Conservation (phyloP, 2,888 invertebrate species). For the Amphimallon solstitiale region DNA sequence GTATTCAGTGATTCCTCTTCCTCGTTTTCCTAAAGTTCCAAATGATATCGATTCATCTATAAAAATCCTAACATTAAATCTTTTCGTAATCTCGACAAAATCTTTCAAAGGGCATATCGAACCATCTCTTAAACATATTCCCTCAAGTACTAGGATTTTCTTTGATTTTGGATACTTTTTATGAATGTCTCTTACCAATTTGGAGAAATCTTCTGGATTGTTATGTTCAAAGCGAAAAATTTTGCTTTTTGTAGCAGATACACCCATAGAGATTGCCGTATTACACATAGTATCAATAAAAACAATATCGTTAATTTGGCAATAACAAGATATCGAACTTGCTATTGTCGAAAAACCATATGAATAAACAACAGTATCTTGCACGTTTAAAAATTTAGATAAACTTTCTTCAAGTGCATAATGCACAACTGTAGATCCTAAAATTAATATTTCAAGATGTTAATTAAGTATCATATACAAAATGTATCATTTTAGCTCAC, state of each 20-base stretch:
- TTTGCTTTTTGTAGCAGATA: constrained; percentile 87
- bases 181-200: constrained; percentile 48
- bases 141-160: constrained; percentile 90
- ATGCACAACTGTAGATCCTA: constrained; percentile 77
- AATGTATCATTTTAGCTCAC: constrained; percentile 63
- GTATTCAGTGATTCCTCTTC: constrained; percentile 91
- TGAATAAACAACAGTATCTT: constrained; percentile 94
- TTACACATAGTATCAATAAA: constrained; percentile 89
- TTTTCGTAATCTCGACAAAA: constrained; percentile 81
- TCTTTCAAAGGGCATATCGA: constrained; percentile 87
- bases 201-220: constrained; percentile 77
- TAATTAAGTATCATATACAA: neutral
- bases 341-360: constrained; percentile 96
- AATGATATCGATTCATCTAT: constrained; percentile 92
- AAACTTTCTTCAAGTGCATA: constrained; percentile 85
- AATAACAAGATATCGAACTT: constrained; percentile 94
- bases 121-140: constrained; percentile 92
- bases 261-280: constrained; percentile 90
- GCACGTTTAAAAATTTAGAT: constrained; percentile 84
- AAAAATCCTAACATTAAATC: constrained; percentile 90
- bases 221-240: constrained; percentile 91
- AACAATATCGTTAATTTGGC: constrained; percentile 89
- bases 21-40: constrained; percentile 83
- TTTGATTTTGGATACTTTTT: constrained; percentile 55
- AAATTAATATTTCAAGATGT: neutral